Percentiles rank a stretch among this genome's conserved stretches.
phyloP scores from a whole-genome alignment of 2,888 invertebrate species.

The Drosophila antonietae region DNA sequence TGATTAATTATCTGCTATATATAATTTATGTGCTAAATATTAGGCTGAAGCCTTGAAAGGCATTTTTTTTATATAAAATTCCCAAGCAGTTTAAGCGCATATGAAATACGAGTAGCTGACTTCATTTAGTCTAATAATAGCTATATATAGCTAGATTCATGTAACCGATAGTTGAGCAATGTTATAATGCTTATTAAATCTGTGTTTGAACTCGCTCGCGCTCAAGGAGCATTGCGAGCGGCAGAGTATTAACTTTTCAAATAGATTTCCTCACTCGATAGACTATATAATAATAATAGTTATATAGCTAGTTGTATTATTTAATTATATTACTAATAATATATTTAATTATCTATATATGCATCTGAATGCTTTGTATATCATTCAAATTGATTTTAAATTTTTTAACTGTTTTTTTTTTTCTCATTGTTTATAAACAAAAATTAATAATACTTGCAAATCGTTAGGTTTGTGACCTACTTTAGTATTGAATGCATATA shows the following conservation, averaged over 20 bases:
- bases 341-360: not conserved
- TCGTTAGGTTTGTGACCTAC: no score
- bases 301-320: not conserved
- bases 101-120: not conserved
- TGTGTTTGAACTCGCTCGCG: not conserved
- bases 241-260: not conserved
- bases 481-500: no score
- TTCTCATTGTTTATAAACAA: not conserved
- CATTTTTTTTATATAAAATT: not conserved
- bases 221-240: not conserved
- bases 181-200: slow-evolving; percentile 1
- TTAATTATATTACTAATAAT: no score
- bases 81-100: not conserved
- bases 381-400: not conserved
- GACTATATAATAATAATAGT: not conserved
- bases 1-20: slow-evolving; percentile 8
- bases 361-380: not conserved
- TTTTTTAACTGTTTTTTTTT: not conserved
- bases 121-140: not conserved
- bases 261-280: not conserved
- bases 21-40: slow-evolving; percentile 12
- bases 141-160: not conserved
- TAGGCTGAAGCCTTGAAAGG: not conserved
- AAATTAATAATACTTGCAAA: no score
- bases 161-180: slow-evolving; percentile 1